Conservation (phyloP, 2,797 vertebrate species). For the Serranus cabrilla region DNA sequence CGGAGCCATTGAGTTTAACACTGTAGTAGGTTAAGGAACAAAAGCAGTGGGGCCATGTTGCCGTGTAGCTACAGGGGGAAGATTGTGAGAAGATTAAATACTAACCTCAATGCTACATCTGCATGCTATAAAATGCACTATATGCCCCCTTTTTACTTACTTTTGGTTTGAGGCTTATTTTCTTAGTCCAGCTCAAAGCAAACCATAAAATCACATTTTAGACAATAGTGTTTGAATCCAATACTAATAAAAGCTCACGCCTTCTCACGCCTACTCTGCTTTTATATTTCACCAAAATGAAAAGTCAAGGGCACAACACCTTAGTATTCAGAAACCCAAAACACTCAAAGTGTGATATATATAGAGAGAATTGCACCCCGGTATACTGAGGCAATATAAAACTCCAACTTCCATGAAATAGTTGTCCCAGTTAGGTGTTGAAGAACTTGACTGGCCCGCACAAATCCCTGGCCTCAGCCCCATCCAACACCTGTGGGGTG, state of each 20-base stretch:
- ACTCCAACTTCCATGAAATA: neutral
- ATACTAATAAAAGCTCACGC: neutral
- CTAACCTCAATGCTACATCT: neutral
- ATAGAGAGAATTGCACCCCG: neutral
- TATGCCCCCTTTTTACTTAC: neutral
- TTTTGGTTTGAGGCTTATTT: neutral
- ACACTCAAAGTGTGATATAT: neutral
- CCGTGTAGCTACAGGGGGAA: conserved; percentile 13
- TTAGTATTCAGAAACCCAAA: neutral
- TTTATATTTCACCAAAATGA: neutral
- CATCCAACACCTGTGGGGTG: neutral
- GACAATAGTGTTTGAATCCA: neutral
- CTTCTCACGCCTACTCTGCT: neutral
- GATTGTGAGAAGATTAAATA: conserved; percentile 15
- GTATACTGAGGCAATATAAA: neutral
- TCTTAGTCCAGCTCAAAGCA: neutral
- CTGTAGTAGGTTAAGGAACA: conserved; percentile 16
- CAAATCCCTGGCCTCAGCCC: neutral
- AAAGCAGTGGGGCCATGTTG: conserved; percentile 3
- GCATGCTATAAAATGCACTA: neutral
- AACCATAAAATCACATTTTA: neutral
- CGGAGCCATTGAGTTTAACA: conserved; percentile 21
- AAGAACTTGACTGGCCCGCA: neutral
- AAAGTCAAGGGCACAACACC: neutral
- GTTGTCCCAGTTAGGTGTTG: neutral